Percentiles rank a stretch among this genome's conserved stretches.
phyloP scores from a whole-genome alignment of 2,888 invertebrate genomes.

The Pilophorus perplexus region DNA sequence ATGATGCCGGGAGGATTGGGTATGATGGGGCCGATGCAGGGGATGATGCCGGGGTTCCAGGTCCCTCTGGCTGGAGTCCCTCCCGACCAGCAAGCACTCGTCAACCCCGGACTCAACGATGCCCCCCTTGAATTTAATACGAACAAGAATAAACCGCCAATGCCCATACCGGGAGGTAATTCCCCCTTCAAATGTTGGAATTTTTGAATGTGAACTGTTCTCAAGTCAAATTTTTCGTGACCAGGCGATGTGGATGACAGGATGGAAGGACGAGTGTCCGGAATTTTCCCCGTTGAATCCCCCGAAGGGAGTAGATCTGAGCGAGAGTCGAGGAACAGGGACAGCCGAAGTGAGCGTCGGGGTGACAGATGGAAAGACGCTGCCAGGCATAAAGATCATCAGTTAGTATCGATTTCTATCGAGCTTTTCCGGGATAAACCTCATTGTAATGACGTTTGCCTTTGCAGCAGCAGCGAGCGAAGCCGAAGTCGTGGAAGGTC shows the following conservation, averaged over 20 bases:
- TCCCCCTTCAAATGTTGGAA: neutral
- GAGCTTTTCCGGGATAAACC: neutral
- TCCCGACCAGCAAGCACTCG: conserved; percentile 21
- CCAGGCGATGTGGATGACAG: conserved; percentile 2
- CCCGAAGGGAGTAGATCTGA: neutral
- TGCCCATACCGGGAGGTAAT: conserved; percentile 53
- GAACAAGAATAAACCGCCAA: conserved; percentile 61
- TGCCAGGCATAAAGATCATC: conserved; percentile 16
- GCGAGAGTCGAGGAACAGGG: conserved; percentile 3
- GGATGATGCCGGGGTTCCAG: conserved; percentile 50
- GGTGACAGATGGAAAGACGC: too few species aligned
- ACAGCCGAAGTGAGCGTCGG: conserved; percentile 26
- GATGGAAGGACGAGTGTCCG: neutral
- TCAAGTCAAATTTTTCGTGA: too few species aligned
- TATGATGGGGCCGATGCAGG: conserved; percentile 52
- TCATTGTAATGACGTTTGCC: too few species aligned
- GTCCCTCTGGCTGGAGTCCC: conserved; percentile 34
- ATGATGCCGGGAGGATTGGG: conserved; percentile 48
- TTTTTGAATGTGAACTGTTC: neutral
- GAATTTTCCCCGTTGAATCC: neutral
- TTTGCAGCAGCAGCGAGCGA: conserved; percentile 22
- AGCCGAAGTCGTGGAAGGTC: conserved; percentile 14
- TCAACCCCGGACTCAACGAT: conserved; percentile 58
- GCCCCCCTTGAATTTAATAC: conserved; percentile 63
- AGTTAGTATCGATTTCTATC: conserved; percentile 1